Base-by-base conservation (phyloP, 1,140 invertebrate genomes). In the Thalassaphorura encarpata region DNA sequence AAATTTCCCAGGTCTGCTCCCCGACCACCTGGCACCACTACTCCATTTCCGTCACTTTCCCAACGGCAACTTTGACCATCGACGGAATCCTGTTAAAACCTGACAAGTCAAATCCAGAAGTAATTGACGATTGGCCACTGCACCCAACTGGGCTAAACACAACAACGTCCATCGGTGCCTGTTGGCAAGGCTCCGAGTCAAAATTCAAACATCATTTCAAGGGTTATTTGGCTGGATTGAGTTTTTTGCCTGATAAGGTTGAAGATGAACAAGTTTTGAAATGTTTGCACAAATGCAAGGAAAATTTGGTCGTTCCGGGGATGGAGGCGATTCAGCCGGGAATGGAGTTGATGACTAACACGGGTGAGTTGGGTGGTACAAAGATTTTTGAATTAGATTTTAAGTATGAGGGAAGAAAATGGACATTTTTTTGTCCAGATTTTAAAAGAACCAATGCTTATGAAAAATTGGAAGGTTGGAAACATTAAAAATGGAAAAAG, bases 1-100 rank as follows among this genome's bases (percentile, higher is more conserved):
- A n/a, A n/a, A n/a, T 47, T 56, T 54, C 66, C 13, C 72, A 89
- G 78, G 87, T 95, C 5, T 97, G 95, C 75, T n/a, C n/a, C n/a
- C n/a, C n/a, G n/a, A n/a, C n/a, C n/a, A n/a, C n/a, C 69, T 99
- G 96, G 96, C 96, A 99, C 78, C 92, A 97, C 72, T 99, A 94
- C 75, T 87, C 92, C 0, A 77, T 98, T 21, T 91, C 88, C 67
- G 86, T 97, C 3, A 79, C 85, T 55, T 90, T 93, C 76, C 85
- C 90, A 0, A 86, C 88, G 63, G 87, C 93, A 15, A 82, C 82
- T 54, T 73, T 97, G 24, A 92, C 81, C 69, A 81, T 97, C 56
- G 95, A 98, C 73, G 95, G 95, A 0, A 82, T 86, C 67, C 72
- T 83, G 18, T 87, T 87, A 73, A 77, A 83, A 4, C 77, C 79